phyloP scores from a whole-genome alignment of 2,888 invertebrate species.

The Tipula unca region DNA sequence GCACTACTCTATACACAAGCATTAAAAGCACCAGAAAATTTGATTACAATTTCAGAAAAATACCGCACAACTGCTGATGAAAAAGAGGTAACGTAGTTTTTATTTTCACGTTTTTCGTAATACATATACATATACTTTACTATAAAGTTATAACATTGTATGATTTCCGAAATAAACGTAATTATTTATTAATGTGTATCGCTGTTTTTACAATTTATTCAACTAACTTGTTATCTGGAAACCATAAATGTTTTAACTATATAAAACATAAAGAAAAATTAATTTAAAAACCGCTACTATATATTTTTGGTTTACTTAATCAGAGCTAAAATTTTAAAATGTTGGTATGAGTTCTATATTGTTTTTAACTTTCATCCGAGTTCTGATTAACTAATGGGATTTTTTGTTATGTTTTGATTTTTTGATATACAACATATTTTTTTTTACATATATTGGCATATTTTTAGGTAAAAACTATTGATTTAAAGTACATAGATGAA shows the following conservation, averaged over 20 bases:
- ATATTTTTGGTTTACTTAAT: background rate
- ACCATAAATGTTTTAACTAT: background rate
- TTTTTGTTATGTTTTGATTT: slow-evolving; percentile 9
- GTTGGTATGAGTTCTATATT: background rate
- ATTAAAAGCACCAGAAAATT: slow-evolving; percentile 44
- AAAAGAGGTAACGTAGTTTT: slow-evolving; percentile 50
- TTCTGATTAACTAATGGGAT: background rate
- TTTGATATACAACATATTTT: background rate
- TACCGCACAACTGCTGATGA: slow-evolving; percentile 47
- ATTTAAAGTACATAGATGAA: slow-evolving; percentile 24
- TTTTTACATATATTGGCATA: background rate
- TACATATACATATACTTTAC: too few species aligned
- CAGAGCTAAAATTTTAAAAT: background rate
- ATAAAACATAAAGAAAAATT: background rate
- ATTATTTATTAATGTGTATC: background rate
- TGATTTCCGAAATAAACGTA: background rate
- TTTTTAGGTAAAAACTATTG: slow-evolving; percentile 22
- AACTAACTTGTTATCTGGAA: background rate
- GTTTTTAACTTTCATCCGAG: background rate
- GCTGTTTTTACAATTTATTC: background rate
- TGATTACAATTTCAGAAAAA: slow-evolving; percentile 36
- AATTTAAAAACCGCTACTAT: background rate
- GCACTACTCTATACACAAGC: slow-evolving; percentile 66
- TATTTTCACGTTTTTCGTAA: too few species aligned
- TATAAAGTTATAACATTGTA: background rate